Base-by-base conservation (phyloP, 1,140 invertebrate genomes). In the Andrena cerasifolii region DNA sequence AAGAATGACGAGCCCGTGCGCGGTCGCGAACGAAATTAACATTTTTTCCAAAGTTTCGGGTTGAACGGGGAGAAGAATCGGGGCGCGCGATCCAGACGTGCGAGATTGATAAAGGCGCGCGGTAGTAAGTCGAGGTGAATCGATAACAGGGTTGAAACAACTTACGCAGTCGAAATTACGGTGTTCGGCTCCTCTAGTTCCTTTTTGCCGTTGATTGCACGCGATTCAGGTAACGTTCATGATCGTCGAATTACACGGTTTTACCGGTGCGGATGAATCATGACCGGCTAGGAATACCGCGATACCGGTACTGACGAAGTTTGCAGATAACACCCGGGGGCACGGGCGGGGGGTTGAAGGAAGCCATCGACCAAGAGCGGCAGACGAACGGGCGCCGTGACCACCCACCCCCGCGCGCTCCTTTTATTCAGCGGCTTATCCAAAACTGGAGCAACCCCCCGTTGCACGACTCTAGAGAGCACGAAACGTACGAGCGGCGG, bases 281-380 rank as follows among this genome's bases (percentile, higher is more conserved):
- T 75, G 76, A 72, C 78, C 71, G 59, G 45, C 79, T 68, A 56
- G 31, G 67, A 78, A 79, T 84, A 88, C 78, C 84, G 85, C 84
- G 78, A 89, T 86, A 87, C 83, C 80, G 78, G 68, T 79, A 90
- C 88, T 87, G 80, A 76, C 36, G 78, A 86, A 81, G 68, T 78
- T 80, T 76, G 71, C 47, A 53, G 76, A 79, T 79, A 83, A 84
- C 53, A 56, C 24, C 40, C 51, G 76, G 58, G 51, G 21, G 45
- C 12, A 33, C 54, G 45, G n/a, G n/a, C n/a, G 63, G 49, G 67
- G 65, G 85, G 78, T 87, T 80, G 79, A 82, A 84, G 67, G 74
- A 85, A 81, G 74, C 65, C 78, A 85, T 84, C 73, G 82, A 78
- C 77, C 86, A 88, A 80, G 76, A 79, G 70, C 83, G 87, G 73